These are phyloP conservation scores for Pitangus sulphuratus DNA, from an alignment of 2,797 vertebrate genomes.

Conservation along the genomic window DNA sequence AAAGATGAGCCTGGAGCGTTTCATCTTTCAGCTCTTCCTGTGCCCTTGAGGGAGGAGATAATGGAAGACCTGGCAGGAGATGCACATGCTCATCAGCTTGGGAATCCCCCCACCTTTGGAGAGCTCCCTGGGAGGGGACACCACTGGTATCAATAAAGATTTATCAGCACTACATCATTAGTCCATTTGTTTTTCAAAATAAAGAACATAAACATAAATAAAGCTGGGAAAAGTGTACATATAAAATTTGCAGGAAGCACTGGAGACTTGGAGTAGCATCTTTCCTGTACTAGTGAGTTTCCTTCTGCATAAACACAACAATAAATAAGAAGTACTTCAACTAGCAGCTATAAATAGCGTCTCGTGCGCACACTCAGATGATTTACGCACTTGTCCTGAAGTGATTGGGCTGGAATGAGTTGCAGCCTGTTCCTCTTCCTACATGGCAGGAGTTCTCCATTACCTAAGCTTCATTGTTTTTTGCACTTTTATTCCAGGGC, in stretches of 20 bases:
- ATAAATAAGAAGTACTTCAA: constrained; percentile 49
- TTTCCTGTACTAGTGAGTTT: constrained; percentile 10
- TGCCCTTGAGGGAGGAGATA: background rate
- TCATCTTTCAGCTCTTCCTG: constrained; percentile 47
- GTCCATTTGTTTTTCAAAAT: constrained; percentile 9
- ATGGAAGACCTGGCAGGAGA: constrained; percentile 24
- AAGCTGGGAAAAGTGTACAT: background rate
- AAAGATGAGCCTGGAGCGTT: background rate
- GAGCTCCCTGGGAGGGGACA: background rate
- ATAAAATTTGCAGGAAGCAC: background rate
- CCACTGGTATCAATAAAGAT: background rate
- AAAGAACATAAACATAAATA: background rate
- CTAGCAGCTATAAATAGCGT: constrained; percentile 54
- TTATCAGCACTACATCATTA: background rate
- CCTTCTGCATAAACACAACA: constrained; percentile 49
- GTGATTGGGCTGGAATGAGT: background rate
- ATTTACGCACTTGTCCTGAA: background rate
- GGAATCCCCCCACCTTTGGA: background rate
- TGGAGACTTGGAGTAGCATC: constrained; percentile 22
- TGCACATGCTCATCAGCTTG: accelerated
- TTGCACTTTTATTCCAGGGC: background rate
- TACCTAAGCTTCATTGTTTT: constrained; percentile 51
- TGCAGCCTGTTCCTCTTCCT: constrained; percentile 9
- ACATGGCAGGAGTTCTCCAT: background rate
- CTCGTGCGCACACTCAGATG: background rate